phyloP scores from a whole-genome alignment of 2,797 vertebrate genomes.

The Aldrovandia affinis region DNA sequence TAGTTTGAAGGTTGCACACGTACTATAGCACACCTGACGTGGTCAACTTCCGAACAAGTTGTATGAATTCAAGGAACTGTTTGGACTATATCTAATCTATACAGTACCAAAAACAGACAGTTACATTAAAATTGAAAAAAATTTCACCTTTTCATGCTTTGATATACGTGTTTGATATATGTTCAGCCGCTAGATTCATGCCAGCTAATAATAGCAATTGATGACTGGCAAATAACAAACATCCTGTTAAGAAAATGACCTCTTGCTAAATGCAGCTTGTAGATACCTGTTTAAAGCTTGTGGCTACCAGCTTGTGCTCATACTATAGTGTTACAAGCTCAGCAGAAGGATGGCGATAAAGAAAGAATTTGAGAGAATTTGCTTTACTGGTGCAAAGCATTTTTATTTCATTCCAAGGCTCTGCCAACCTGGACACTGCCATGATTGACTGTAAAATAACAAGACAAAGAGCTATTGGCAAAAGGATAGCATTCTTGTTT shows the following conservation, averaged over 20 bases:
- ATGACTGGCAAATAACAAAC: background rate
- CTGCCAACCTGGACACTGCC: background rate
- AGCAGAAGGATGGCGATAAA: background rate
- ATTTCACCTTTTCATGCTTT: too few species aligned
- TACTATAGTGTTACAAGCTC: background rate
- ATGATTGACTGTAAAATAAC: background rate
- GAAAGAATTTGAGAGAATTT: background rate
- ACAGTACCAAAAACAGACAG: too few species aligned
- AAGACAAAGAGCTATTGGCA: background rate
- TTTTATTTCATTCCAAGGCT: background rate
- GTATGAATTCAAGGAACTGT: too few species aligned
- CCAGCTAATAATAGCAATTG: background rate
- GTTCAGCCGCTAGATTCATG: background rate
- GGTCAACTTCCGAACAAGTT: too few species aligned
- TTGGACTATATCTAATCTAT: too few species aligned
- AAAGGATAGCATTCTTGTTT: background rate
- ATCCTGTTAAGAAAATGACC: too few species aligned
- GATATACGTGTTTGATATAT: too few species aligned
- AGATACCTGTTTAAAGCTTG: background rate
- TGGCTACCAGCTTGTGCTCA: background rate
- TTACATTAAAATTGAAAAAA: too few species aligned
- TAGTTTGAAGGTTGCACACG: too few species aligned
- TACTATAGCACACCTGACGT: too few species aligned
- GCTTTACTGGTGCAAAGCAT: background rate
- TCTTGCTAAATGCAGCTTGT: too few species aligned